Evolutionary conservation across 2,888 invertebrate genomes (phyloP), one percentile per base, ranked within the genome.

Genomic region (Carterocephalus palaemon): DNA sequence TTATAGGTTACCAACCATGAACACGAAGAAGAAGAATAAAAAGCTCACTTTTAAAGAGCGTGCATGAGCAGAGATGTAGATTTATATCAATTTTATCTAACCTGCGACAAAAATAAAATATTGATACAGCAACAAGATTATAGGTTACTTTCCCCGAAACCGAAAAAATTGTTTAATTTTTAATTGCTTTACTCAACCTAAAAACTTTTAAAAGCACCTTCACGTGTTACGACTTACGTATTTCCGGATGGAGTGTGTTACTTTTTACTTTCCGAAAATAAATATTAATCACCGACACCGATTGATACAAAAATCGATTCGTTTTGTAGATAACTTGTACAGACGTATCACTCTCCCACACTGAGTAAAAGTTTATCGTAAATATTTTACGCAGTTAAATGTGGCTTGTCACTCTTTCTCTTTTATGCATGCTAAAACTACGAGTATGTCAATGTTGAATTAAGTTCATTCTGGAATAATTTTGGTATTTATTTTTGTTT

Each of bases 251-350:
- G n/a, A n/a, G n/a, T n/a, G n/a, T n/a, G n/a, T n/a, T n/a, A n/a
- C 26, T 10, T 42, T 42, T 33, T 34, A 26, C 20, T 33, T 26
- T 34, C 33, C 9, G 33, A 19, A 42, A 33, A 24, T 42, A 34
- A 42, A 34, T 42, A 12, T 42, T 42, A 42, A 42, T 42, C 13
- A 26, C 41, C 24, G 33, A 26, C 17, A 13, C 41, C 19, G 26
- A 41, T 41, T 15, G 23, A 8, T n/a, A 2, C 9, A 9, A 9
- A 7, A 41, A 41, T 41, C 19, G 26, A 41, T 41, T 41, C 33
- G 41, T 9, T 33, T 32, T 33, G 20, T 17, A 26, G 24, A 26
- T 33, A 15, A 24, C 24, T 9, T 32, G 17, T 8, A 24, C 6
- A 17, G 17, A 40, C 17, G 9, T 24, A 12, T 15, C 6, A 10